Evolutionary conservation across 2,113 vertebrate genomes (phyloP).

Genomic region (Aspiorhynchus laticeps): DNA sequence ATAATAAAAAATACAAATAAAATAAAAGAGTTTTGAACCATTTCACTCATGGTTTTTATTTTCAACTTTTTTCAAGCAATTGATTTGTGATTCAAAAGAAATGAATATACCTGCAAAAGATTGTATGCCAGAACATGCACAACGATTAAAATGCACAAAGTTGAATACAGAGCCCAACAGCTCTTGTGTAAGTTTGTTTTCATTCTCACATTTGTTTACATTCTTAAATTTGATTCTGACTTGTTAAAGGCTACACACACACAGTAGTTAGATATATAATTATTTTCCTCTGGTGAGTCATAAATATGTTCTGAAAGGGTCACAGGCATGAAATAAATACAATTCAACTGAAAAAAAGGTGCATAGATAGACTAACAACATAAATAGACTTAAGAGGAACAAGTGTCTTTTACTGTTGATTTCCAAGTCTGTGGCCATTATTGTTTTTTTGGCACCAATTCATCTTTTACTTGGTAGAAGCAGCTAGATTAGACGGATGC

Average conservation of each 20-base stretch:
- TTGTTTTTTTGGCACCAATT: not conserved
- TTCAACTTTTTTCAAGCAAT: constrained; percentile 52
- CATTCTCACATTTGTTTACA: constrained; percentile 22
- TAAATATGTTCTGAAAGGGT: not conserved
- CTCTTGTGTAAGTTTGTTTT: constrained; percentile 59
- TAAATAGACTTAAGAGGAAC: not conserved
- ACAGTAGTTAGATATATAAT: not conserved
- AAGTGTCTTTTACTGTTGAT: not conserved
- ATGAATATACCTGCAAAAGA: constrained; percentile 60
- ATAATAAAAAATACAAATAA: constrained; percentile 86
- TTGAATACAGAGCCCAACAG: constrained; percentile 58
- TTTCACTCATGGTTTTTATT: constrained; percentile 64
- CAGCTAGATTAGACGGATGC: not conserved
- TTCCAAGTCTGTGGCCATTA: not conserved
- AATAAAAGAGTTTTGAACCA: constrained; percentile 93
- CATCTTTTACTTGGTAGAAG: not conserved
- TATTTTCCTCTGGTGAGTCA: not conserved
- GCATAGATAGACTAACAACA: not conserved
- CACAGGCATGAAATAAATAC: not conserved
- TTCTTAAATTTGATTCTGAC: not conserved
- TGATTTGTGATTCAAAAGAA: constrained; percentile 55
- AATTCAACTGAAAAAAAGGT: not conserved
- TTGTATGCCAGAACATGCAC: constrained; percentile 63
- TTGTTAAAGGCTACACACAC: not conserved
- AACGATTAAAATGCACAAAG: constrained; percentile 64